phyloP scores from a whole-genome alignment of 2,113 vertebrate species.

The Thunnus maccoyii region DNA sequence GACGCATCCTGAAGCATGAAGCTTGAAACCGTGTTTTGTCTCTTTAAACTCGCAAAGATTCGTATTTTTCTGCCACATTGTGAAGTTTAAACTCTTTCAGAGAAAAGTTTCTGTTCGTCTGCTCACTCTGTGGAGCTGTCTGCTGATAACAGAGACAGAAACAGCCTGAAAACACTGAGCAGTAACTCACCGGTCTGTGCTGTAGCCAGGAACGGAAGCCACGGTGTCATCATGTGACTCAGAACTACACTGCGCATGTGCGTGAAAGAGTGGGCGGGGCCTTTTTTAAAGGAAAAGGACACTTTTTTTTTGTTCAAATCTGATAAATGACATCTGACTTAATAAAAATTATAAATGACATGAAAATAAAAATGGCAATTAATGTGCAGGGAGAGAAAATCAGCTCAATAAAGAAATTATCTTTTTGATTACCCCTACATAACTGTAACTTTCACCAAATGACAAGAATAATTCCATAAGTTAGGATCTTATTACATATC shows the following conservation, averaged over 20 bases:
- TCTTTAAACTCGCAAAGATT: neutral
- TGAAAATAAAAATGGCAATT: neutral
- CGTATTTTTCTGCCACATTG: neutral
- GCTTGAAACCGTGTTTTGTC: neutral
- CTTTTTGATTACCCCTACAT: too few relatives aligned
- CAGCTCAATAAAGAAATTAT: too few relatives aligned
- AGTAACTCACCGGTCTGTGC: slow-evolving; percentile 54
- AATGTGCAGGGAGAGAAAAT: too few relatives aligned
- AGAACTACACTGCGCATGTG: slow-evolving; percentile 36
- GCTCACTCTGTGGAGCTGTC: neutral
- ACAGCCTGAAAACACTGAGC: neutral
- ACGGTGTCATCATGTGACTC: slow-evolving; percentile 46
- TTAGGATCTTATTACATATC: too few relatives aligned
- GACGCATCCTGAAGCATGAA: neutral
- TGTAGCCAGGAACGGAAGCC: neutral
- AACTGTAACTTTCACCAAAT: too few relatives aligned
- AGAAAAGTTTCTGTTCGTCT: fast-evolving
- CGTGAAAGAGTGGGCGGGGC: fast-evolving
- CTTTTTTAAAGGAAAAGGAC: slow-evolving; percentile 51
- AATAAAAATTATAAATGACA: too few relatives aligned
- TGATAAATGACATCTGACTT: neutral
- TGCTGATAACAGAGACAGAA: fast-evolving
- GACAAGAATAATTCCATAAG: too few relatives aligned
- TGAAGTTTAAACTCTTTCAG: neutral
- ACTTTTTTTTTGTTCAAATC: slow-evolving; percentile 4